These are phyloP conservation scores for Psilopsiagon aurifrons DNA, from an alignment of 2,113 vertebrate species.

Conservation along the genomic window DNA sequence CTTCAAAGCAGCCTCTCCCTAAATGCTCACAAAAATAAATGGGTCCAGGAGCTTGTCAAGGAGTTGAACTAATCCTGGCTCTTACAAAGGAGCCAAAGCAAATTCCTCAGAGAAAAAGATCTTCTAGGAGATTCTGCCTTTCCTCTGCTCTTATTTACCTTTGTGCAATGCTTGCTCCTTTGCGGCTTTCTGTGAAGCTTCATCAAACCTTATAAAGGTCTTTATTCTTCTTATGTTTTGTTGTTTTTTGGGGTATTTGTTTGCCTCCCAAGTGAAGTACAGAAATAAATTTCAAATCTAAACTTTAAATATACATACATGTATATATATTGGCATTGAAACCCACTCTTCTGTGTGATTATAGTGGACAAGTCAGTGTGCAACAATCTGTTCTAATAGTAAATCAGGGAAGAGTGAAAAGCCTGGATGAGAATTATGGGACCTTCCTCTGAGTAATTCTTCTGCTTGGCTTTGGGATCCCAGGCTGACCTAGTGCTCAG, in stretches of 20 bases:
- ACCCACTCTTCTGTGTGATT: not conserved
- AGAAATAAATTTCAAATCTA: slow-evolving; percentile 8
- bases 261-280: not conserved
- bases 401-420: not conserved
- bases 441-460: not conserved
- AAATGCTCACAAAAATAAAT: slow-evolving; percentile 53
- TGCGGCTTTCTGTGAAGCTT: slow-evolving; percentile 11
- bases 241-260: not conserved
- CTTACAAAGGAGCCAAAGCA: slow-evolving; percentile 30
- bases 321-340: not conserved
- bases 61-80: not conserved
- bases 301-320: not conserved
- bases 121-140: not conserved
- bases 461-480: not conserved
- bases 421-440: not conserved
- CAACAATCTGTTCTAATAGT: not conserved
- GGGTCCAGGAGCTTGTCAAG: slow-evolving; percentile 29
- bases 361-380: not conserved
- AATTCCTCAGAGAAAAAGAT: slow-evolving; percentile 6
- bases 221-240: not conserved
- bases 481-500: not conserved
- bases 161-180: not conserved
- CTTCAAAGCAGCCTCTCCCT: slow-evolving; percentile 48
- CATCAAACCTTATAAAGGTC: not conserved
- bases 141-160: not conserved